phyloP scores from a whole-genome alignment of 2,113 vertebrate genomes.

The Nettapus auritus region DNA sequence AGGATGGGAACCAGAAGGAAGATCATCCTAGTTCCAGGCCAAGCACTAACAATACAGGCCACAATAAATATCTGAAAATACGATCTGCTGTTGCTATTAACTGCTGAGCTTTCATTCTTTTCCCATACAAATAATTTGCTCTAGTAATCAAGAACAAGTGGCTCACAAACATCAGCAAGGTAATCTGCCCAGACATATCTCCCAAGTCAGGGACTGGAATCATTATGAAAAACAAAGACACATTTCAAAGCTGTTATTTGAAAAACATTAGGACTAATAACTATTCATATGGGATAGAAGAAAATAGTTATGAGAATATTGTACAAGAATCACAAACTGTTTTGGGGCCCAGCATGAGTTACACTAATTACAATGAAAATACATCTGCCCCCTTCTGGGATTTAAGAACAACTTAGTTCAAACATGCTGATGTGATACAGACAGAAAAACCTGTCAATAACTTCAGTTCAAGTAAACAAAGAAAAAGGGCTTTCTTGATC shows the following conservation, averaged over 20 bases:
- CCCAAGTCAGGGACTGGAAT: slow-evolving; percentile 26
- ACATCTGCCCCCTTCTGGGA: slow-evolving; percentile 45
- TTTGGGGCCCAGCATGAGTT: not conserved
- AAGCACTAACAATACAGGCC: slow-evolving; percentile 15
- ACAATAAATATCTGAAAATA: slow-evolving; percentile 53
- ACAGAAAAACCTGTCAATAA: not conserved
- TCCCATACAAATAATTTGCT: slow-evolving; percentile 56
- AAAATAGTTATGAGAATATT: slow-evolving; percentile 39
- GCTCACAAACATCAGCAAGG: slow-evolving; percentile 33
- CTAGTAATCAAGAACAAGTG: slow-evolving; percentile 20
- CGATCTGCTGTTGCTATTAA: slow-evolving; percentile 52
- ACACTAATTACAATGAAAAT: not conserved
- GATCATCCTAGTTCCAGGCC: not conserved
- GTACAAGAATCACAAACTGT: not conserved
- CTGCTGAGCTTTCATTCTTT: slow-evolving; percentile 45
- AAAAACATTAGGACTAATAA: slow-evolving; percentile 61
- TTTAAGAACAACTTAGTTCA: not conserved
- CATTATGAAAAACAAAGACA: slow-evolving; percentile 44
- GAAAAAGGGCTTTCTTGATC: not conserved
- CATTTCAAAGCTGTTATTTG: slow-evolving; percentile 44
- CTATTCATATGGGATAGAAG: slow-evolving; percentile 61
- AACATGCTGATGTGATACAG: not conserved
- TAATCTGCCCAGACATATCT: slow-evolving; percentile 72
- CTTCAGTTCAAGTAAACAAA: not conserved
- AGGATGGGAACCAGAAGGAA: slow-evolving; percentile 24